Percentiles rank a stretch among this genome's conserved stretches.
These are phyloP conservation scores for Odocoileus hemionus DNA, from an alignment of 2,113 vertebrate species.

Conservation along the genomic window DNA sequence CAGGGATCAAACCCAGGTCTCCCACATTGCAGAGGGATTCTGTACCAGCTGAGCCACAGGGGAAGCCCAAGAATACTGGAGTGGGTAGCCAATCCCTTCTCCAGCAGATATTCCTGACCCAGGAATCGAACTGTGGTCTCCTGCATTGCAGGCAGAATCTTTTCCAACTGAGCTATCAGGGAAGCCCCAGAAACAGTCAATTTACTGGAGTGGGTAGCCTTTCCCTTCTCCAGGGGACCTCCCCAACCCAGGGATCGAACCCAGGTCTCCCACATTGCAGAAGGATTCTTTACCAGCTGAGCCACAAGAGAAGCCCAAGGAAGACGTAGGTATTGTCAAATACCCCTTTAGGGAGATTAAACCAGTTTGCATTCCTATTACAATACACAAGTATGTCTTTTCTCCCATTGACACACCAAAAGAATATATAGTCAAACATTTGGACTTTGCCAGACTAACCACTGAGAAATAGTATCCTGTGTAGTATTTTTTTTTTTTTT, in stretches of 20 bases:
- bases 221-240: background rate
- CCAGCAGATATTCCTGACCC: background rate
- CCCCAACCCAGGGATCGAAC: accelerated
- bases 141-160: background rate
- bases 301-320: background rate
- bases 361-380: background rate
- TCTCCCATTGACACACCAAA: background rate
- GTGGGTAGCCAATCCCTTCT: background rate
- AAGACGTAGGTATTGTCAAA: background rate
- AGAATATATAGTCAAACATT: background rate
- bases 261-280: background rate
- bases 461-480: background rate
- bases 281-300: background rate
- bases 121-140: background rate
- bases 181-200: background rate
- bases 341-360: background rate
- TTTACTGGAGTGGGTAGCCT: background rate
- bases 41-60: background rate
- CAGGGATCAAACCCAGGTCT: background rate
- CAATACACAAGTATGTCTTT: background rate
- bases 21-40: accelerated
- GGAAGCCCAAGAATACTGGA: background rate
- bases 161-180: background rate
- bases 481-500: background rate
- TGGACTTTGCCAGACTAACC: background rate